phyloP scores from a whole-genome alignment of 2,888 invertebrate genomes.

The Dicranocentrus wangi region DNA sequence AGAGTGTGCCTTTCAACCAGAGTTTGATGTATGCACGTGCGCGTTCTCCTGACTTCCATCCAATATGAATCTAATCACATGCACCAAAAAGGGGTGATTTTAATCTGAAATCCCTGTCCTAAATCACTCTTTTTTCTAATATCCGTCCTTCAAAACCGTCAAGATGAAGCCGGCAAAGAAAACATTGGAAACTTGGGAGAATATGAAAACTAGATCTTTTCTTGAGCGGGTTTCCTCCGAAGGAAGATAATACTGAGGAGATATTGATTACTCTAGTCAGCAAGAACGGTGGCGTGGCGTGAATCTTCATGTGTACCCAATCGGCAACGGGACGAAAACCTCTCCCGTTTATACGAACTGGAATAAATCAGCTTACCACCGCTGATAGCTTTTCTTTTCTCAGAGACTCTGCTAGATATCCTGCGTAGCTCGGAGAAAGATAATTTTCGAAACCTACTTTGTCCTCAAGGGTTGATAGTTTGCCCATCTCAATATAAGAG shows the following conservation, averaged over 20 bases:
- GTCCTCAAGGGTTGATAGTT: not conserved
- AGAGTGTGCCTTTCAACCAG: not conserved
- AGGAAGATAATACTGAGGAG: not conserved
- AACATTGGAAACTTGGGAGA: no score
- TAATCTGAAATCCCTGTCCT: not conserved
- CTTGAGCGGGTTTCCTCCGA: no score
- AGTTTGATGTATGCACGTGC: not conserved
- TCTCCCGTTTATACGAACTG: not conserved
- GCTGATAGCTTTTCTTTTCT: constrained; percentile 7
- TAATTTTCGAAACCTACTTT: not conserved
- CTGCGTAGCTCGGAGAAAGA: no score
- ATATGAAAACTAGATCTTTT: no score
- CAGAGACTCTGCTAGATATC: not conserved
- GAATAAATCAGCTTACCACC: constrained; percentile 22
- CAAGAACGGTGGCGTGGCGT: constrained; percentile 4
- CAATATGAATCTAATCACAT: constrained; percentile 1
- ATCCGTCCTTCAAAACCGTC: constrained; percentile 19
- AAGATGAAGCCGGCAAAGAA: not conserved
- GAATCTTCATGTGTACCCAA: not conserved
- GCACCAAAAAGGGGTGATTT: not conserved
- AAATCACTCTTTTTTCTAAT: constrained; percentile 11
- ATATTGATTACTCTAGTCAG: constrained; percentile 20
- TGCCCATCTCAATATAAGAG: not conserved
- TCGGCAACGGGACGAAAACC: not conserved
- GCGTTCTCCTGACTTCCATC: not conserved